Evolutionary conservation across 2,113 vertebrate species (phyloP).

Genomic region (Neofelis nebulosa): DNA sequence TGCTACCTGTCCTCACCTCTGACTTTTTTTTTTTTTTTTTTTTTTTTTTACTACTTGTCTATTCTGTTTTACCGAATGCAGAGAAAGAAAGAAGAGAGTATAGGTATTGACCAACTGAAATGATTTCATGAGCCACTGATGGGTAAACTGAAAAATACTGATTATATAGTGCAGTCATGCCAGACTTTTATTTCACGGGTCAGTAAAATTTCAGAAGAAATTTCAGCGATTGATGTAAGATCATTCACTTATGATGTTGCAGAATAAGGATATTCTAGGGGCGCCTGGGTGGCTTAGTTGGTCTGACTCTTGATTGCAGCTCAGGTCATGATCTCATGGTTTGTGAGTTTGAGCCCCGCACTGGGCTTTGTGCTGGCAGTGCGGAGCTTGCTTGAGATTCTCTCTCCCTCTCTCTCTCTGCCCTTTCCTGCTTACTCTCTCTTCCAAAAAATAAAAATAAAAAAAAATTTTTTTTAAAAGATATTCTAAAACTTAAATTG

Average conservation of each 20-base stretch:
- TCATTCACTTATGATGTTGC: background rate
- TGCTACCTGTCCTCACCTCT: background rate
- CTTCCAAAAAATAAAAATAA: too few relatives aligned
- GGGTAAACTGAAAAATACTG: constrained; percentile 10
- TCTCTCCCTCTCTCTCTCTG: too few relatives aligned
- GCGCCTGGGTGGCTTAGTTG: too few relatives aligned
- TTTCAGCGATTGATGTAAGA: background rate
- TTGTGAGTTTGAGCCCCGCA: too few relatives aligned
- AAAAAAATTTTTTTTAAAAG: background rate
- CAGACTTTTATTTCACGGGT: background rate
- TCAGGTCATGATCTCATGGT: too few relatives aligned
- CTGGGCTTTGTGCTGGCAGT: too few relatives aligned
- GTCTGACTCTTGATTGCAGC: too few relatives aligned
- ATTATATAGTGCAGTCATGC: background rate
- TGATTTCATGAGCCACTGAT: background rate
- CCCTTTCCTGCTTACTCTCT: too few relatives aligned
- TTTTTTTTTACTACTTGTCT: background rate
- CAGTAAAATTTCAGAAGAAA: constrained; percentile 15
- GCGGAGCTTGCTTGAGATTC: too few relatives aligned
- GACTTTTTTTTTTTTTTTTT: background rate
- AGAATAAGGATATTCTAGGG: background rate
- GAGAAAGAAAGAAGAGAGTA: background rate
- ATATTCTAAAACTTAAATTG: background rate
- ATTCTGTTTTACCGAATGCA: background rate
- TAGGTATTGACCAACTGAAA: background rate